phyloP scores from a whole-genome alignment of 2,888 invertebrate genomes.

The Scelioninae gen. 1 region DNA sequence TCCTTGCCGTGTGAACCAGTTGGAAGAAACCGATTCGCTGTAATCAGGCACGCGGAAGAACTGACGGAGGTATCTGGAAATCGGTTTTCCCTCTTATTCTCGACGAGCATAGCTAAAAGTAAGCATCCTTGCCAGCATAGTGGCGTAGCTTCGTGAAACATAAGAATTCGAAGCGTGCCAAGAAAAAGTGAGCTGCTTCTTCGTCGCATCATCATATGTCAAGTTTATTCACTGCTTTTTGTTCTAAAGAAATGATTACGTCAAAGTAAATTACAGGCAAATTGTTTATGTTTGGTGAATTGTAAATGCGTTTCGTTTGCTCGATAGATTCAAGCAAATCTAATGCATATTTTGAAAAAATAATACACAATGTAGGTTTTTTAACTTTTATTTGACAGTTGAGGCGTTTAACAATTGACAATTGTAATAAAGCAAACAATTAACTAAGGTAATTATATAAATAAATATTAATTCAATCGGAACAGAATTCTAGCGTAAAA shows the following conservation, averaged over 20 bases:
- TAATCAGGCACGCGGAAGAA: conserved; percentile 71
- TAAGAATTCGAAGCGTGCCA: conserved; percentile 58
- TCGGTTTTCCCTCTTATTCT: conserved; percentile 72
- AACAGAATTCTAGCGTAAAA: conserved; percentile 6
- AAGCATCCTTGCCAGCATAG: conserved; percentile 36
- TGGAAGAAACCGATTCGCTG: conserved; percentile 70
- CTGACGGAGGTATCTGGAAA: conserved; percentile 85
- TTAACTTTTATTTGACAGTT: background rate
- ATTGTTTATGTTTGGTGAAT: conserved; percentile 26
- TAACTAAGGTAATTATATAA: conserved; percentile 12
- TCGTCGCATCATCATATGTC: conserved; percentile 59
- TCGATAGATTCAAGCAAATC: background rate
- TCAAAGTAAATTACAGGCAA: conserved; percentile 9
- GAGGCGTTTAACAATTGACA: too few species aligned
- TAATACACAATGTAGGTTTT: background rate
- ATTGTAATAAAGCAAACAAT: conserved; percentile 12
- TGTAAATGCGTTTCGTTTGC: conserved; percentile 6
- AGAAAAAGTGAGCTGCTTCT: conserved; percentile 67
- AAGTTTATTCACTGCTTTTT: conserved; percentile 48
- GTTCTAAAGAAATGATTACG: conserved; percentile 15
- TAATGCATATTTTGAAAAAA: background rate
- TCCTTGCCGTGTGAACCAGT: conserved; percentile 68
- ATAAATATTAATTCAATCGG: conserved; percentile 7
- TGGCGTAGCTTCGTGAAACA: conserved; percentile 17
- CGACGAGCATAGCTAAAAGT: conserved; percentile 56